These are phyloP conservation scores for Drosophila neoperkinsi DNA, from an alignment of 2,888 invertebrate genomes.

Conservation along the genomic window DNA sequence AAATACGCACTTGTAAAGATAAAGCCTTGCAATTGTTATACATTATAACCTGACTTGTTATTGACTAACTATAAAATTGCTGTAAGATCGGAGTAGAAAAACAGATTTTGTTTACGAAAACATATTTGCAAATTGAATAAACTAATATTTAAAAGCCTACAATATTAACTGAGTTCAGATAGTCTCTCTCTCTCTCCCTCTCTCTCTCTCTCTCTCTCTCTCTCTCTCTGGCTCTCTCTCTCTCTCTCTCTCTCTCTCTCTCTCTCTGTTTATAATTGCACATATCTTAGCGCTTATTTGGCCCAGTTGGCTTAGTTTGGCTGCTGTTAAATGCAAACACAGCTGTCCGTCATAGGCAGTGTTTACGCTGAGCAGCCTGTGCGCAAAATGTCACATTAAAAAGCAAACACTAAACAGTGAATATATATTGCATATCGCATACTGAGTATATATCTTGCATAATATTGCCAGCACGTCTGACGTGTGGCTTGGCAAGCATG, in stretches of 20 bases:
- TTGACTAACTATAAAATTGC: neutral
- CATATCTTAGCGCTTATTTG: neutral
- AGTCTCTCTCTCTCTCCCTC: neutral
- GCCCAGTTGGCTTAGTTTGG: neutral
- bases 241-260: too few relatives aligned
- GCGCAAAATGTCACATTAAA: conserved; percentile 10
- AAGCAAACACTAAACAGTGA: conserved; percentile 2
- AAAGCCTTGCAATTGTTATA: too few relatives aligned
- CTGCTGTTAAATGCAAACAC: neutral
- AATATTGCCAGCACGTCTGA: neutral
- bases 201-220: neutral
- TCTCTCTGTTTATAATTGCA: neutral
- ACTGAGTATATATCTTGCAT: neutral
- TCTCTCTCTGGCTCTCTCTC: neutral
- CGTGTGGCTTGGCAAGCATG: conserved; percentile 33
- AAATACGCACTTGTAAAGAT: too few relatives aligned
- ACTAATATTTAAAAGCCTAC: neutral
- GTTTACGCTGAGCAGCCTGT: neutral
- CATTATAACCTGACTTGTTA: too few relatives aligned
- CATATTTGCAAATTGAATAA: neutral
- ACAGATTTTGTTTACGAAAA: neutral
- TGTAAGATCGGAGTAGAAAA: neutral
- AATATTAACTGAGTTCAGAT: neutral
- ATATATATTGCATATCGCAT: neutral
- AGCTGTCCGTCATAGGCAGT: neutral